Conservation (phyloP, 2,888 invertebrate genomes). For the Lissonota sp. region DNA sequence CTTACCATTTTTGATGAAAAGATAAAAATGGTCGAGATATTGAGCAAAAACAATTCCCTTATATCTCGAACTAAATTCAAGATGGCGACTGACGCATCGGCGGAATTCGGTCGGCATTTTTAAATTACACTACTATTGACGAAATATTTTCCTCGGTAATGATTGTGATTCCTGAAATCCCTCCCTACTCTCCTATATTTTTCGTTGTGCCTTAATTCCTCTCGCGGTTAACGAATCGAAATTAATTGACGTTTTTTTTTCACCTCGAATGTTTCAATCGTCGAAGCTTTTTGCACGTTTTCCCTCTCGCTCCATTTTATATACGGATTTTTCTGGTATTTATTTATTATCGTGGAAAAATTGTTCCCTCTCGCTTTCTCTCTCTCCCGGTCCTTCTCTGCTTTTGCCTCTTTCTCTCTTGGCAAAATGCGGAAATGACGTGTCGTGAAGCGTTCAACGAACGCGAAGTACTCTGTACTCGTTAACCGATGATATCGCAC, state of each 20-base stretch:
- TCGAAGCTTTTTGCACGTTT: background rate
- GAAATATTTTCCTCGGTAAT: too few species aligned
- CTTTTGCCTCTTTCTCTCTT: background rate
- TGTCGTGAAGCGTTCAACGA: constrained; percentile 17
- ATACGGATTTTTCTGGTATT: too few species aligned
- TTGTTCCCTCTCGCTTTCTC: constrained; percentile 6
- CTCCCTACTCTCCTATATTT: background rate
- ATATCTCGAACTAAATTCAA: too few species aligned
- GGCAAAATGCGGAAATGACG: constrained; percentile 31
- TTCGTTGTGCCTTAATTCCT: constrained; percentile 17
- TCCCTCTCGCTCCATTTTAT: background rate
- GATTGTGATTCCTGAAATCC: too few species aligned
- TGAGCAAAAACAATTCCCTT: too few species aligned
- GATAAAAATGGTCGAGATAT: too few species aligned
- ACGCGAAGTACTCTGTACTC: constrained; percentile 7
- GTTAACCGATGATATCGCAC: constrained; percentile 44
- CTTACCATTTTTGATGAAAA: too few species aligned
- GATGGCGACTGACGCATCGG: too few species aligned
- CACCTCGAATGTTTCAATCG: constrained; percentile 16
- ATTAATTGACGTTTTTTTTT: constrained; percentile 45
- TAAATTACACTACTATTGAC: too few species aligned
- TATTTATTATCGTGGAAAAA: background rate
- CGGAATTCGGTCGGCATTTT: too few species aligned
- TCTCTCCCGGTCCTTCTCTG: background rate
- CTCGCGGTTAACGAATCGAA: constrained; percentile 54